Base-by-base conservation (phyloP, 2,113 vertebrate genomes). In the Stegastes partitus region DNA sequence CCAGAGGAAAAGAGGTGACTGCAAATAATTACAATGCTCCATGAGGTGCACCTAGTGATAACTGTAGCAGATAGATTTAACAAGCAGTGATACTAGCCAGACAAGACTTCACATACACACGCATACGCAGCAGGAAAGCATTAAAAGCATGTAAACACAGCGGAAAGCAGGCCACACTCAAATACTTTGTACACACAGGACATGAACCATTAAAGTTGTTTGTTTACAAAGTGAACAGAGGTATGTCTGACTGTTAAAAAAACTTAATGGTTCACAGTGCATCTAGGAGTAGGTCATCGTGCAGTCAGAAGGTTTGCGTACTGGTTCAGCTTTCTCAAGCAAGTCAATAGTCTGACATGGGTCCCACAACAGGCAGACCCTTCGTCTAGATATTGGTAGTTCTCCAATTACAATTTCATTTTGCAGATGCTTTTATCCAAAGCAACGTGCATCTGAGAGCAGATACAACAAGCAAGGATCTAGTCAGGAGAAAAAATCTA, bases 41-140 rank as follows among this genome's bases (percentile, higher is more conserved):
- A 57, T 75, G 62, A 83, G 86, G 89, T 66, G 71, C 64, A 67
- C 79, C 74, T 85, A 72, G 86, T 84, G 92, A 88, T 90, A 93
- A 91, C 69, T 90, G 77, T 49, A 68, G 82, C 59, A 49, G 66
- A 79, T 82, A 83, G 78, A 68, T 87, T 90, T 93, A 84, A 93
- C 84, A 53, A 81, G 83, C 79, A 50, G 5, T n/a, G 45, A 70
- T 49, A 72, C 26, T 0, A 23, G 51, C 69, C 73, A 62, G 50
- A 64, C 59, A 34, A 34, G 34, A n/a, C 53, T 62, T 26, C 51
- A 71, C 77, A 39, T 5, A 28, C 61, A 61, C 21, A 72, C 55
- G 49, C 42, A 15, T 4, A 37, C 21, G 9, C 74, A 79, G 57
- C 88, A 74, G 78, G 82, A 23, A 79, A 47, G 23, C 64, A 78